These are phyloP conservation scores for Amphipyra tragopoginis DNA, from an alignment of 2,888 invertebrate genomes.

Conservation along the genomic window DNA sequence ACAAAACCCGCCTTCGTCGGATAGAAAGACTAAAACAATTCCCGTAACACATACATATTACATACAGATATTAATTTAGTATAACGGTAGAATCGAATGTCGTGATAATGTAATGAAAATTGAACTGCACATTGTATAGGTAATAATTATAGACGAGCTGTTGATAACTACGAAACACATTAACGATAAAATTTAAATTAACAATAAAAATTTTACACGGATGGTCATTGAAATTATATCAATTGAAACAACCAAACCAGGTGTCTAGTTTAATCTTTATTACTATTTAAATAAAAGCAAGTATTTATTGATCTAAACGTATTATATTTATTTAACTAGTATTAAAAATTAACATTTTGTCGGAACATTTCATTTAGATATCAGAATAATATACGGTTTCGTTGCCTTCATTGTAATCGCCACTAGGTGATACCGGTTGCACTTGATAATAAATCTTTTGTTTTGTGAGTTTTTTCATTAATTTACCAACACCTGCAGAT, in stretches of 20 bases:
- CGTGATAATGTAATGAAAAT: constrained; percentile 15
- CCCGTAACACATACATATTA: too few relatives aligned
- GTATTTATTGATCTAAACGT: constrained; percentile 15
- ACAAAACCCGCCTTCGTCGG: too few relatives aligned
- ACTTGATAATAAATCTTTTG: constrained; percentile 62
- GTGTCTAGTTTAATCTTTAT: not conserved
- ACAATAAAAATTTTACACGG: constrained; percentile 6
- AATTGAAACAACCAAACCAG: not conserved
- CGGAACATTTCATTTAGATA: constrained; percentile 42
- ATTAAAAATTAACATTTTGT: too few relatives aligned
- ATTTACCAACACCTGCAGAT: not conserved
- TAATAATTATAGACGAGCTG: not conserved
- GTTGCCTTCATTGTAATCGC: constrained; percentile 47
- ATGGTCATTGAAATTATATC: too few relatives aligned
- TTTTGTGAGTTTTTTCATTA: not conserved
- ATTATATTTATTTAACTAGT: not conserved
- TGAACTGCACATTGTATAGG: not conserved
- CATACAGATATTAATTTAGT: constrained; percentile 10
- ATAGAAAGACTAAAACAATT: too few relatives aligned
- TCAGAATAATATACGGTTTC: constrained; percentile 65
- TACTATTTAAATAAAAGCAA: too few relatives aligned
- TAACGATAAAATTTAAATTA: constrained; percentile 18
- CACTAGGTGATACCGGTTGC: constrained; percentile 65
- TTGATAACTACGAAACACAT: constrained; percentile 23
- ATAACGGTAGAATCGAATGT: constrained; percentile 9